Percentiles rank a stretch among this genome's conserved stretches.
Conservation (phyloP, 2,888 invertebrate genomes). For the Trypoxylon attenuatum region DNA sequence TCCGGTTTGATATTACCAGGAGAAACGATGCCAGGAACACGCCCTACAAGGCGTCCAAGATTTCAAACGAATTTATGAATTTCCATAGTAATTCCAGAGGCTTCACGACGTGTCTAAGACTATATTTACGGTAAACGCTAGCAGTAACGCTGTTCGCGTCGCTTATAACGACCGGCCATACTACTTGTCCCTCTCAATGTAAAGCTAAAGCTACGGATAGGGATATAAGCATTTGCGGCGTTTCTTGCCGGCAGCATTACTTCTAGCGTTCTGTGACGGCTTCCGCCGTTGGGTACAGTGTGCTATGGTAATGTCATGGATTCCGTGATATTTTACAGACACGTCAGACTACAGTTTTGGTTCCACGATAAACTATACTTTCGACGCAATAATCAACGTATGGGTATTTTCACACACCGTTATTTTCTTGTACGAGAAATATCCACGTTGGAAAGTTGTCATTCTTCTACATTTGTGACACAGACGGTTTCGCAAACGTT, state of each 20-base stretch:
- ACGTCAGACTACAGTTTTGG: not conserved
- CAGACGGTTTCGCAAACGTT: too few species aligned
- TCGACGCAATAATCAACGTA: not conserved
- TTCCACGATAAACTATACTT: not conserved
- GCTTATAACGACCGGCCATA: constrained; percentile 1
- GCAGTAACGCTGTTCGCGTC: constrained; percentile 3
- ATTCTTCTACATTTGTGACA: too few species aligned
- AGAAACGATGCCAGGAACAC: too few species aligned
- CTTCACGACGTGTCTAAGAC: not conserved
- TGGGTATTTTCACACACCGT: not conserved
- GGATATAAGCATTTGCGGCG: not conserved
- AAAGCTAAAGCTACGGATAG: not conserved
- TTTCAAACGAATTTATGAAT: too few species aligned
- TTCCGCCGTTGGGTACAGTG: not conserved
- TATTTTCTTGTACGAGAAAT: too few species aligned
- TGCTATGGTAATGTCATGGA: not conserved
- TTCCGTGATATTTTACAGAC: not conserved
- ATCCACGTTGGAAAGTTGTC: too few species aligned
- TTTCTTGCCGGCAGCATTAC: not conserved
- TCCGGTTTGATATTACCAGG: too few species aligned
- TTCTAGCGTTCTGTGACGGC: not conserved
- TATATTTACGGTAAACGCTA: not conserved
- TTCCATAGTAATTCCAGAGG: not conserved
- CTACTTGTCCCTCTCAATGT: not conserved
- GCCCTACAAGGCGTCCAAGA: too few species aligned